Evolutionary conservation across 2,113 vertebrate species (phyloP).

Genomic region (Panthera tigris): DNA sequence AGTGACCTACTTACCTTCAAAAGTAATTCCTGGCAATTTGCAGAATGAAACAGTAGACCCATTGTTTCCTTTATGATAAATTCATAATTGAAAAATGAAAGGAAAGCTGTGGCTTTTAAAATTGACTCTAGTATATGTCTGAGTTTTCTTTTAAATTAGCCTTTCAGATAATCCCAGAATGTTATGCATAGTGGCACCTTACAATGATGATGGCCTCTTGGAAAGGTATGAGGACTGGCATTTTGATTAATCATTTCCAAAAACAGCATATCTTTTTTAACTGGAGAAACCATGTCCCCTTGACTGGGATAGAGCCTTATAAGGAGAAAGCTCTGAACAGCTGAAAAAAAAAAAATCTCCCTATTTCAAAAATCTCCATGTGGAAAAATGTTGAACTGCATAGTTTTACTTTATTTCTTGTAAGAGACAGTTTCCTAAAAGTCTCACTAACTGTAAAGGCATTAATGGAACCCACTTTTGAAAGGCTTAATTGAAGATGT

Average conservation of each 20-base stretch:
- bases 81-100: conserved; percentile 34
- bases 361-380: not conserved
- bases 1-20: conserved; percentile 28
- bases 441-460: not conserved
- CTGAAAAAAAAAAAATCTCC: not conserved
- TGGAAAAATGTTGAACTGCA: not conserved
- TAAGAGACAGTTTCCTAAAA: not conserved
- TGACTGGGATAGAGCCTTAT: not conserved
- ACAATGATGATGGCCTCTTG: not conserved
- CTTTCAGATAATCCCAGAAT: not conserved
- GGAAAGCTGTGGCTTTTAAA: not conserved
- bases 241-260: not conserved
- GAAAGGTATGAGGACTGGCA: not conserved
- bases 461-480: not conserved
- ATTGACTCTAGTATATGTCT: not conserved
- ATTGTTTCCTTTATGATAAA: conserved; percentile 41
- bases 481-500: not conserved
- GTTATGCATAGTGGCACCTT: not conserved
- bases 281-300: not conserved
- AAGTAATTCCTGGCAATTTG: not conserved
- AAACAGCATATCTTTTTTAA: not conserved
- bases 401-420: not conserved
- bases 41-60: not conserved
- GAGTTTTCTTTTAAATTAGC: not conserved
- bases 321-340: not conserved